These are phyloP conservation scores for Drosophila anceps DNA, from an alignment of 2,888 invertebrate genomes.

Conservation along the genomic window DNA sequence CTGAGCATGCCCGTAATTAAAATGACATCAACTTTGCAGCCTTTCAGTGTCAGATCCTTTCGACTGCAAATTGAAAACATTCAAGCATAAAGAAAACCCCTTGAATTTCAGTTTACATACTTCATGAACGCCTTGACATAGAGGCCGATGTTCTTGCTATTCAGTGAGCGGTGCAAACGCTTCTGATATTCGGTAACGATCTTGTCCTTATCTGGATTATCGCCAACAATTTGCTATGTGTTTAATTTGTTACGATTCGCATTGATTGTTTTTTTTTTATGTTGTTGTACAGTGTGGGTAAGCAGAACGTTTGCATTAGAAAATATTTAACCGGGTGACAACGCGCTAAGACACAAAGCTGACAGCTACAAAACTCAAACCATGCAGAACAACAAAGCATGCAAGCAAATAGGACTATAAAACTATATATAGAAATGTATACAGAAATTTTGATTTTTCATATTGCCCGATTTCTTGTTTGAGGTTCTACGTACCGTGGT, in stretches of 20 bases:
- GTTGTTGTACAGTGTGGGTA: conserved; percentile 42
- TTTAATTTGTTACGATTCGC: conserved; percentile 34
- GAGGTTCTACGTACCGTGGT: conserved; percentile 59
- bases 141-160: conserved; percentile 92
- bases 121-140: conserved; percentile 93
- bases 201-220: conserved; percentile 89
- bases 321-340: conserved; percentile 4
- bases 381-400: conserved; percentile 50
- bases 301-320: conserved; percentile 49
- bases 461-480: conserved; percentile 53
- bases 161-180: conserved; percentile 90
- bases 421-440: background rate
- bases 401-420: conserved; percentile 26
- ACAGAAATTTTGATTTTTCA: conserved; percentile 30
- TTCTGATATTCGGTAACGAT: conserved; percentile 92
- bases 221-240: conserved; percentile 87
- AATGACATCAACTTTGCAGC: conserved; percentile 91
- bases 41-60: conserved; percentile 89
- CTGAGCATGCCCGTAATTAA: conserved; percentile 92
- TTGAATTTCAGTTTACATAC: conserved; percentile 86
- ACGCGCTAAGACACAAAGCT: conserved; percentile 16
- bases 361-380: conserved; percentile 19
- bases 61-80: conserved; percentile 86
- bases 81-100: background rate
- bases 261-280: conserved; percentile 9